Conservation (phyloP, 2,888 invertebrate species). For the Pecten maximus region DNA sequence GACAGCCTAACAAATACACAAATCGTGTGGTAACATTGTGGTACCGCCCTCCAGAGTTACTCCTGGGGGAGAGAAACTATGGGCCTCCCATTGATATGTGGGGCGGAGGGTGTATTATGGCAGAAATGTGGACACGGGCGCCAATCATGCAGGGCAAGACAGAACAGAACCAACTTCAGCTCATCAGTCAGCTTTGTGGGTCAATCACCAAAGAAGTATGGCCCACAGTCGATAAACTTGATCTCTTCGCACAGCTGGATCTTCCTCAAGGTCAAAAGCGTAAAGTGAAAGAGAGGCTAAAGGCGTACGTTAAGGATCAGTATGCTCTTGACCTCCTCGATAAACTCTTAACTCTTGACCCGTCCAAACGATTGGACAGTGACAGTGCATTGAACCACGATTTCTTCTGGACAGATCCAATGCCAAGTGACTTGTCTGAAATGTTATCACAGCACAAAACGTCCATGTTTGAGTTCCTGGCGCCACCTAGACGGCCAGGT, state of each 20-base stretch:
- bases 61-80: constrained; percentile 90
- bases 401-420: constrained; percentile 99
- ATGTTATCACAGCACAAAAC: constrained; percentile 95
- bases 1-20: constrained; percentile 94
- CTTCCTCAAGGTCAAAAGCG: constrained; percentile 80
- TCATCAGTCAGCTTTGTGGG: constrained; percentile 98
- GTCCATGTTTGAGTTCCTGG: constrained; percentile 97
- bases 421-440: constrained; percentile 88
- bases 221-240: constrained; percentile 93
- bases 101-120: constrained; percentile 99
- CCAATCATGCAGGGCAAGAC: constrained; percentile 92
- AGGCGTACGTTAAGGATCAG: constrained; percentile 94
- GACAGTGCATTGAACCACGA: constrained; percentile 97
- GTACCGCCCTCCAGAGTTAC: constrained; percentile 88
- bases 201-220: constrained; percentile 96
- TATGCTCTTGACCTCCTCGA: constrained; percentile 97
- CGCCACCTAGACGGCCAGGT: constrained; percentile 87
- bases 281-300: constrained; percentile 84
- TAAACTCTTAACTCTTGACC: constrained; percentile 94
- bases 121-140: constrained; percentile 97
- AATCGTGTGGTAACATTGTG: constrained; percentile 98
- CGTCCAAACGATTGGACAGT: constrained; percentile 92
- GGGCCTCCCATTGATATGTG: constrained; percentile 97
- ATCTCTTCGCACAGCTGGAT: constrained; percentile 87
- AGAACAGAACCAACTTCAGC: constrained; percentile 96